Percentiles rank a stretch among this genome's conserved stretches.
Evolutionary conservation across 2,113 vertebrate genomes (phyloP).

Genomic region (Megalops atlanticus): DNA sequence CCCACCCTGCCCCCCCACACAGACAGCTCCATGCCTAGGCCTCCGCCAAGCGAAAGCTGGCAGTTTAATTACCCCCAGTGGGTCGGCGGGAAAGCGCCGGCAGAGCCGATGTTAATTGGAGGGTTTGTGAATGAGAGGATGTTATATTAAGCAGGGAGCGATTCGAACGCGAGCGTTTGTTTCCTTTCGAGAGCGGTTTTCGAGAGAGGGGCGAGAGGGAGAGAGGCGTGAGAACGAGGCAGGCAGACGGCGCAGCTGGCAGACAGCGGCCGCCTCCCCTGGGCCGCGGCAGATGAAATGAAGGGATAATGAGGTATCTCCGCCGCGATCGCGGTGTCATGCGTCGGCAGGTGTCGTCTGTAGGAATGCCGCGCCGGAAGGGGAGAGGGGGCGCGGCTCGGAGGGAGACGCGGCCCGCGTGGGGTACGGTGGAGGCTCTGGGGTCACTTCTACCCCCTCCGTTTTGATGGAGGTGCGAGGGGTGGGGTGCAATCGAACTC

Average conservation of each 20-base stretch:
- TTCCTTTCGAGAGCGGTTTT: slow-evolving; percentile 40
- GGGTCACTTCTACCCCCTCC: background rate
- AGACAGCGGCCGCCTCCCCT: background rate
- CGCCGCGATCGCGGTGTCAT: background rate
- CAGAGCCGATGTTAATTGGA: slow-evolving; percentile 43
- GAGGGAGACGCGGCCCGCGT: background rate
- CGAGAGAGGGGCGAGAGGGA: slow-evolving; percentile 19
- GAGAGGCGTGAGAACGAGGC: background rate
- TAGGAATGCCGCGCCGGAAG: background rate
- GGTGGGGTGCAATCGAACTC: background rate
- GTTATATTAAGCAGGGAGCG: slow-evolving; percentile 39
- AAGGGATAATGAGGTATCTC: background rate
- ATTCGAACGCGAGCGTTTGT: slow-evolving; percentile 41
- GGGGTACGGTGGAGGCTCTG: background rate
- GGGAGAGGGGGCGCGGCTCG: background rate
- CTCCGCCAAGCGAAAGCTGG: slow-evolving; percentile 43
- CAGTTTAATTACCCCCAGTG: slow-evolving; percentile 49
- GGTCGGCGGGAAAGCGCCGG: slow-evolving; percentile 13
- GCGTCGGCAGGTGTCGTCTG: background rate
- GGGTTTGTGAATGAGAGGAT: slow-evolving; percentile 37
- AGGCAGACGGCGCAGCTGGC: slow-evolving; percentile 4
- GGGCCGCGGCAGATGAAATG: background rate
- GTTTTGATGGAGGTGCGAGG: background rate
- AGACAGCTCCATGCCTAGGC: slow-evolving; percentile 24
- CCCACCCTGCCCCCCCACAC: background rate